Evolutionary conservation across 2,888 invertebrate species (phyloP).

Genomic region (Lithophane socia): DNA sequence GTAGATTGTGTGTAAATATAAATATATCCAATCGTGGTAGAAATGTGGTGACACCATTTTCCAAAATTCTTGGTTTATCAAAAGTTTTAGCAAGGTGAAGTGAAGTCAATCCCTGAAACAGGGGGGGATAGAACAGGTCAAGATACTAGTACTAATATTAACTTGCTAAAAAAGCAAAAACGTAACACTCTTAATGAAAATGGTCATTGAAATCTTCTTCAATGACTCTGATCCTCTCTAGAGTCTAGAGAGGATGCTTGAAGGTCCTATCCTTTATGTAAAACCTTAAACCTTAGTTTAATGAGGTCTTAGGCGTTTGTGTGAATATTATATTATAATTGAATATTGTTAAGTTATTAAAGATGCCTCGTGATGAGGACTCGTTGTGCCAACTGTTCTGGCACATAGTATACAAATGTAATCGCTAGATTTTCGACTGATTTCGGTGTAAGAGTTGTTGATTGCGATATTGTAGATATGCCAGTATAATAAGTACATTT

Average conservation of each 20-base stretch:
- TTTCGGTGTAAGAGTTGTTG: constrained; percentile 69
- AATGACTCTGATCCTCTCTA: too few species aligned
- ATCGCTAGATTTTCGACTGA: constrained; percentile 78
- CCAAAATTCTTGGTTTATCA: neutral
- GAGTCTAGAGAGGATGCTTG: neutral
- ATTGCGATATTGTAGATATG: constrained; percentile 50
- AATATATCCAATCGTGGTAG: neutral
- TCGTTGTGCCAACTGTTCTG: constrained; percentile 60
- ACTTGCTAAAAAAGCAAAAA: neutral
- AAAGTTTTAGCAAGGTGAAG: neutral
- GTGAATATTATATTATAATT: constrained; percentile 7
- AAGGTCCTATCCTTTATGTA: too few species aligned
- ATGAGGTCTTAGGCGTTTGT: constrained; percentile 12
- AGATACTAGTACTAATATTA: neutral
- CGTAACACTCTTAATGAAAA: neutral
- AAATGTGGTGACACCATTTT: neutral
- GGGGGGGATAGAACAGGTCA: neutral
- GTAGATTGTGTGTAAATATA: neutral
- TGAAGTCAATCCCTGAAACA: neutral
- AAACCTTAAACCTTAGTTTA: neutral
- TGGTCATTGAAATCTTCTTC: neutral
- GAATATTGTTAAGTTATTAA: constrained; percentile 24
- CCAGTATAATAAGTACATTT: constrained; percentile 43
- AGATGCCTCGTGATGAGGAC: constrained; percentile 54
- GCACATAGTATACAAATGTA: constrained; percentile 46